phyloP scores from a whole-genome alignment of 2,113 vertebrate genomes.

The Microtus montanus region DNA sequence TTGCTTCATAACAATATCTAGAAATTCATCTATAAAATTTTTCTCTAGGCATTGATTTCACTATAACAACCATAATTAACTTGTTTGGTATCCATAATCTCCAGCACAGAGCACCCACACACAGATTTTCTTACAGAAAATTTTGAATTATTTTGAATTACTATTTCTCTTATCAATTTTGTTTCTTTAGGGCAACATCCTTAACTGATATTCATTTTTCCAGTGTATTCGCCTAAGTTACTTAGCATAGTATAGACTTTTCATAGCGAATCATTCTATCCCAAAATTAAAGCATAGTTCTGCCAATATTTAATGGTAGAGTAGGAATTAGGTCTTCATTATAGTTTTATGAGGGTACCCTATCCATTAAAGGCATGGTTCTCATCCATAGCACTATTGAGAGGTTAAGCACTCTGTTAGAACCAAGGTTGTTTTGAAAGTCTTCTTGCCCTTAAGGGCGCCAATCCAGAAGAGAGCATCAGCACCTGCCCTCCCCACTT shows the following conservation, averaged over 20 bases:
- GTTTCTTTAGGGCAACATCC: not conserved
- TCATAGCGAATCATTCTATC: not conserved
- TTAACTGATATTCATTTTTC: not conserved
- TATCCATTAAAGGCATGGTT: too few species aligned
- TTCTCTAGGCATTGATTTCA: not conserved
- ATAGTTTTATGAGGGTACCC: too few species aligned
- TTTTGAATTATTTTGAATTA: not conserved
- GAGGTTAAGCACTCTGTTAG: accelerated
- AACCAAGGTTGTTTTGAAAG: not conserved
- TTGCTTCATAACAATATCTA: not conserved
- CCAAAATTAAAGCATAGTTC: not conserved
- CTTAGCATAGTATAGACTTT: not conserved
- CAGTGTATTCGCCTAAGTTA: not conserved
- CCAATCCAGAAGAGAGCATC: accelerated
- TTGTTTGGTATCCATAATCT: not conserved
- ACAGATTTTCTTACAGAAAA: not conserved
- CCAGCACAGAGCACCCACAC: not conserved
- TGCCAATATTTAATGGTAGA: not conserved
- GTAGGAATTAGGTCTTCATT: not conserved
- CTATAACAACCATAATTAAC: not conserved
- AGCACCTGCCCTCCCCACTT: not conserved
- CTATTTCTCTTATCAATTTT: not conserved
- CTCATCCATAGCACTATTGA: too few species aligned
- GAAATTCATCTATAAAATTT: not conserved
- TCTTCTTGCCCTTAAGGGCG: accelerated